Conservation (phyloP, 2,113 vertebrate species). For the Proteles cristata region DNA sequence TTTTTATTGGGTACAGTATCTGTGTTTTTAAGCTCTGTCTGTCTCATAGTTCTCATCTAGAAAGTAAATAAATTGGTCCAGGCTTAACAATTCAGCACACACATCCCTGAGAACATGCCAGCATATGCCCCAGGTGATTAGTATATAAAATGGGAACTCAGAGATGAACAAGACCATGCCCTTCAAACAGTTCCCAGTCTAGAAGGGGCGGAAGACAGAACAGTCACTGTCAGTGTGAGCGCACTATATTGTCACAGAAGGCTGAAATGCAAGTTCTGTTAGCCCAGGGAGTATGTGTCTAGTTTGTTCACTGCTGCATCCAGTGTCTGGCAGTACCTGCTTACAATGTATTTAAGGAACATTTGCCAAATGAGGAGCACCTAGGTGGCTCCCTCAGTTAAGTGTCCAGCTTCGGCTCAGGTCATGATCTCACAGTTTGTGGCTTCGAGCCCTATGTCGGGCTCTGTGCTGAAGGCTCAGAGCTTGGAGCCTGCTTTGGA, state of each 20-base stretch:
- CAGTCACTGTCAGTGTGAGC: fast-evolving
- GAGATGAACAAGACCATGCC: neutral
- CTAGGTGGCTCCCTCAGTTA: too few species aligned
- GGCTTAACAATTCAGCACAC: neutral
- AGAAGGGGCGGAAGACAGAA: neutral
- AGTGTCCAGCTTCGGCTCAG: too few species aligned
- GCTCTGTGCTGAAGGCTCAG: too few species aligned
- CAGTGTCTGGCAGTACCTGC: neutral
- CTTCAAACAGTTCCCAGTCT: neutral
- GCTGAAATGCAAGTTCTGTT: neutral
- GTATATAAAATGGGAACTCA: neutral
- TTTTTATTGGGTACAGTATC: neutral
- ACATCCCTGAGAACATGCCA: neutral
- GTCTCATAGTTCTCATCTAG: neutral
- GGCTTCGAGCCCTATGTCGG: too few species aligned
- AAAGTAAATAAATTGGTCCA: neutral
- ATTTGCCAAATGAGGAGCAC: neutral
- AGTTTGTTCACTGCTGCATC: too few species aligned
- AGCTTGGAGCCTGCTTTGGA: too few species aligned
- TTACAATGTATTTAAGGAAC: neutral
- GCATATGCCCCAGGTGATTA: neutral
- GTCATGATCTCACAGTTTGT: too few species aligned
- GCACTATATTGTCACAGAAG: fast-evolving
- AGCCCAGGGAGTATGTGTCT: neutral
- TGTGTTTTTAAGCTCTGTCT: neutral